Conservation (phyloP, 2,797 vertebrate species). For the Syngnathus acus region DNA sequence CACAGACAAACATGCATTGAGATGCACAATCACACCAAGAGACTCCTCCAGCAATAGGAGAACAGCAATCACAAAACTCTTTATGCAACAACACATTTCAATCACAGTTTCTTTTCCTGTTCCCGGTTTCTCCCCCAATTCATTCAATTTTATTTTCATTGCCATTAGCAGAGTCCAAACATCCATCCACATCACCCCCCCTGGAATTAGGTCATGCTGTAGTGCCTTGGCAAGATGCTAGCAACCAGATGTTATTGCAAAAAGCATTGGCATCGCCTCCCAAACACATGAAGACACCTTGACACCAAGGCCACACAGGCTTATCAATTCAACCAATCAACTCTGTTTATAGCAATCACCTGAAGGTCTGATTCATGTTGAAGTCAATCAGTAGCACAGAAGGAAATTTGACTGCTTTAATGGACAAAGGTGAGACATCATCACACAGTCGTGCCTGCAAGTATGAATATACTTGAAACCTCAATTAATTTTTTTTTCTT, state of each 20-base stretch:
- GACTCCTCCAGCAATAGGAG: not conserved
- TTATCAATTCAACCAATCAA: slow-evolving; percentile 33
- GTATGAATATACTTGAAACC: not conserved
- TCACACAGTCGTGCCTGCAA: not conserved
- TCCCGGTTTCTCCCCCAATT: not conserved
- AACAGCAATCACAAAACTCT: not conserved
- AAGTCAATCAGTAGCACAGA: slow-evolving; percentile 52
- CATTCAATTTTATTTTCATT: not conserved
- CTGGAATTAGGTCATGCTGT: slow-evolving; percentile 16
- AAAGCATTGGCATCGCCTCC: slow-evolving; percentile 44
- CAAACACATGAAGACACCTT: slow-evolving; percentile 50
- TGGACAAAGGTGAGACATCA: not conserved
- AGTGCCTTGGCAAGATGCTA: slow-evolving; percentile 34
- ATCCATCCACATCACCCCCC: slow-evolving; percentile 10
- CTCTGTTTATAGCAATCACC: slow-evolving; percentile 61
- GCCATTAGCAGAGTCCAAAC: not conserved
- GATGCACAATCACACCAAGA: too few species aligned
- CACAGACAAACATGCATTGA: too few species aligned
- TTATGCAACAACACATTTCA: not conserved
- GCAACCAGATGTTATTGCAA: slow-evolving; percentile 44
- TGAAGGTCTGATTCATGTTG: slow-evolving; percentile 62
- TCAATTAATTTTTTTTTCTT: not conserved
- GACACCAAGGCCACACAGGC: slow-evolving; percentile 47
- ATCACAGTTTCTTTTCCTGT: not conserved
- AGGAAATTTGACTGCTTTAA: slow-evolving; percentile 5